Base-by-base conservation (phyloP, 1,140 invertebrate species). In the Lordiphosa clarofinis region DNA sequence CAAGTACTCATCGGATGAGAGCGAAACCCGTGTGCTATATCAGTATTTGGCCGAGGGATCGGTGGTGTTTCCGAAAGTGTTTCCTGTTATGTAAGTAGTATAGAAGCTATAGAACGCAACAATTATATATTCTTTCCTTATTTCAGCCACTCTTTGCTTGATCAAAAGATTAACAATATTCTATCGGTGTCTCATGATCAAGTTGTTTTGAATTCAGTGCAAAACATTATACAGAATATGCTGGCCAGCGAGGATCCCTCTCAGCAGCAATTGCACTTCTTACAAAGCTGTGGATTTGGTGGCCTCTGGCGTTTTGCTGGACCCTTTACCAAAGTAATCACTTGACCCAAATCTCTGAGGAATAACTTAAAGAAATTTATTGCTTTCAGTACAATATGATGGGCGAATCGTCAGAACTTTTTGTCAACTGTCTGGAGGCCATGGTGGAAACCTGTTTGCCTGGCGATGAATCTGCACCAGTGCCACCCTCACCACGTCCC, bases 221-320 rank as follows among this genome's bases (percentile, higher is more conserved):
- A 99, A 89, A 95, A 93, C 75, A 99, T 99, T 40, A 99, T 99
- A 86, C 90, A 93, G 89, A 99, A 99, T 89, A 98, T 99, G 96
- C 95, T 99, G 73, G 95, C 96, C 4, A 96, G 94, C 73, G 97
- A 98, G 86, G 97, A 98, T 89, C 94, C 96, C 5, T 96, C 94
- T 56, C 96, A 97, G 75, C 97, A 98, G 73, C 96, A 98, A 76
- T 90, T 98, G 33, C 96, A 98, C 90, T 98, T 97, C 88, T 92
- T 99, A 73, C 97, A 99, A 90, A 97, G 96, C 86, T 98, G 96
- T 89, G 97, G 97, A 0, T 99, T 99, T 90, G 97, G 97, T 24
- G 97, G 98, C 0, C 92, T 99, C 4, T 99, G 97, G 97, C 92
- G 98, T 86, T 99, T 99, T 91, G 97, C 97, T 38, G 97, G 97